Evolutionary conservation across 2,113 vertebrate genomes (phyloP).

Genomic region (Brachypteracias leptosomus): DNA sequence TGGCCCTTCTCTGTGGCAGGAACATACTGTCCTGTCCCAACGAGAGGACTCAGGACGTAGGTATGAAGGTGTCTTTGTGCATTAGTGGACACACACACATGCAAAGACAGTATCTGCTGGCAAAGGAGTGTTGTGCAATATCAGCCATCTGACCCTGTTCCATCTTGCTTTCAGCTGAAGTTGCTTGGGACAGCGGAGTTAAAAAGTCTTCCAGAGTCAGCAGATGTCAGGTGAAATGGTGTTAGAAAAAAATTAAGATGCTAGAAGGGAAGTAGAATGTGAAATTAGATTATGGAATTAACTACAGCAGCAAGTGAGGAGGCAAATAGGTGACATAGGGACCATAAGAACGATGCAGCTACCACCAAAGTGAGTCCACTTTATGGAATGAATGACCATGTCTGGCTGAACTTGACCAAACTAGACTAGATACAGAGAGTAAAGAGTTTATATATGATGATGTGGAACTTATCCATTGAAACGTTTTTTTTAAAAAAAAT

Average conservation of each 20-base stretch:
- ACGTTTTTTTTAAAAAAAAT: rapidly evolving
- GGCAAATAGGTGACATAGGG: neutral
- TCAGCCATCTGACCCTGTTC: neutral
- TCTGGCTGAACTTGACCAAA: neutral
- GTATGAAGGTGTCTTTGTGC: neutral
- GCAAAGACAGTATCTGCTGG: neutral
- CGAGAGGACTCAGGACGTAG: neutral
- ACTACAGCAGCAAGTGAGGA: neutral
- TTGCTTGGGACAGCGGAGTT: neutral
- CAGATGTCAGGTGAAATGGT: neutral
- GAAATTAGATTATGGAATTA: neutral
- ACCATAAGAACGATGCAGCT: neutral
- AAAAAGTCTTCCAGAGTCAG: neutral
- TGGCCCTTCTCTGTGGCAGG: neutral
- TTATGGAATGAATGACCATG: neutral
- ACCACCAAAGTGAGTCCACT: neutral
- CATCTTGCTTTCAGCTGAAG: neutral
- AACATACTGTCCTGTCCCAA: neutral
- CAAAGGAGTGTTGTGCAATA: neutral
- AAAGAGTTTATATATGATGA: neutral
- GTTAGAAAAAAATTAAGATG: neutral
- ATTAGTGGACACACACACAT: neutral
- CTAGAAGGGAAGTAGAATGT: neutral
- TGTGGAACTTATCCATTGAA: rapidly evolving
- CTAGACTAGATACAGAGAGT: neutral